Percentiles rank a stretch among this genome's conserved stretches.
phyloP scores from a whole-genome alignment of 2,888 invertebrate species.

The Eupsilia transversa region DNA sequence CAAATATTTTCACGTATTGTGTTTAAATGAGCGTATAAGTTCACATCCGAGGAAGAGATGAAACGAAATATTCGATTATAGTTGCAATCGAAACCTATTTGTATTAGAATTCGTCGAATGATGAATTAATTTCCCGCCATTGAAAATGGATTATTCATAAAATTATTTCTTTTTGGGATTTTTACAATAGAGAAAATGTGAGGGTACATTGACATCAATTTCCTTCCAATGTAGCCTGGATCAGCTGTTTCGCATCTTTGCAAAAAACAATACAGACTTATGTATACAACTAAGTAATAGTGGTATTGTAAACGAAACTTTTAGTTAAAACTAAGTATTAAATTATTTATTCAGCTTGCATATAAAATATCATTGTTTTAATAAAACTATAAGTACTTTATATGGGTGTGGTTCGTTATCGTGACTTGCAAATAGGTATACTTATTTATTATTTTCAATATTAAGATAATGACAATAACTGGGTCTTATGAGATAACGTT shows the following conservation, averaged over 20 bases:
- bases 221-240: conserved; percentile 12
- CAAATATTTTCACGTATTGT: conserved; percentile 40
- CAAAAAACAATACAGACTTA: neutral
- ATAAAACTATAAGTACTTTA: neutral
- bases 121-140: neutral
- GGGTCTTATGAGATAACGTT: conserved; percentile 19
- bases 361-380: conserved; percentile 1
- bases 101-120: neutral
- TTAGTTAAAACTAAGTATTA: neutral
- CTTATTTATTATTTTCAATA: neutral
- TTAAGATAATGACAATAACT: neutral
- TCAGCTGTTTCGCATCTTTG: conserved; percentile 44
- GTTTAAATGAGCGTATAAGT: conserved; percentile 16
- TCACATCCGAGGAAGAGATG: neutral
- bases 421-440: conserved; percentile 21
- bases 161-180: neutral
- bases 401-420: neutral
- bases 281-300: neutral
- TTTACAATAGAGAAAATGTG: conserved; percentile 1
- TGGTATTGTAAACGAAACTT: neutral
- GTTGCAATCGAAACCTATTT: neutral
- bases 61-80: conserved; percentile 3
- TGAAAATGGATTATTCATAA: neutral
- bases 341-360: neutral
- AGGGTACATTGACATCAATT: conserved; percentile 36